These are phyloP conservation scores for Euura lappo DNA, from an alignment of 1,140 invertebrate species.

Conservation along the genomic window DNA sequence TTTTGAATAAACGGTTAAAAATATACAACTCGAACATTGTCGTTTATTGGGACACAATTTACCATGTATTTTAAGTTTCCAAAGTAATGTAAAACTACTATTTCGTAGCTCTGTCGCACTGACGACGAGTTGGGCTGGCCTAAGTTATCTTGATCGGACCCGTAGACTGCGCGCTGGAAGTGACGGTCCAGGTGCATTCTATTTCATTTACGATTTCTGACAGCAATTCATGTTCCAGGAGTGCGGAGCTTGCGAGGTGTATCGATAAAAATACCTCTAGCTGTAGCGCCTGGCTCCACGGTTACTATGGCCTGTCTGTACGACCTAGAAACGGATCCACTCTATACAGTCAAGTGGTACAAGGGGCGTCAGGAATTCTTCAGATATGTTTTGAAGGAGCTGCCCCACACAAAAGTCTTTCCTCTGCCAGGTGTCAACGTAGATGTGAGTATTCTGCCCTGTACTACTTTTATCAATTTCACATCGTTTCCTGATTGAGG, in stretches of 20 bases:
- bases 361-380: conserved; percentile 80
- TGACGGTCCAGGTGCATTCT: not conserved
- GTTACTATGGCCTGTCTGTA: conserved; percentile 55
- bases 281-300: conserved; percentile 57
- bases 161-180: too few species aligned
- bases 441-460: conserved; percentile 68
- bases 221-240: conserved; percentile 40
- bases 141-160: too few species aligned
- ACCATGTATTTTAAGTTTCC: too few species aligned
- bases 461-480: not conserved
- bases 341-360: conserved; percentile 87
- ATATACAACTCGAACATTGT: too few species aligned
- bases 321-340: conserved; percentile 59
- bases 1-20: too few species aligned
- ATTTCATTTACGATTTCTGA: not conserved
- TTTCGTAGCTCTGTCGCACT: too few species aligned
- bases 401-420: conserved; percentile 73
- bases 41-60: too few species aligned
- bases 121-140: too few species aligned
- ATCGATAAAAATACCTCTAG: conserved; percentile 55
- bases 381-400: conserved; percentile 75
- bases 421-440: conserved; percentile 66
- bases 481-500: too few species aligned
- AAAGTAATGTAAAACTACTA: too few species aligned
- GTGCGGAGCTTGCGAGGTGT: conserved; percentile 53